A percentile compares a stretch with the other conserved stretches of the same genome.
phyloP scores from a whole-genome alignment of 2,113 vertebrate genomes.

The Burhinus bistriatus region DNA sequence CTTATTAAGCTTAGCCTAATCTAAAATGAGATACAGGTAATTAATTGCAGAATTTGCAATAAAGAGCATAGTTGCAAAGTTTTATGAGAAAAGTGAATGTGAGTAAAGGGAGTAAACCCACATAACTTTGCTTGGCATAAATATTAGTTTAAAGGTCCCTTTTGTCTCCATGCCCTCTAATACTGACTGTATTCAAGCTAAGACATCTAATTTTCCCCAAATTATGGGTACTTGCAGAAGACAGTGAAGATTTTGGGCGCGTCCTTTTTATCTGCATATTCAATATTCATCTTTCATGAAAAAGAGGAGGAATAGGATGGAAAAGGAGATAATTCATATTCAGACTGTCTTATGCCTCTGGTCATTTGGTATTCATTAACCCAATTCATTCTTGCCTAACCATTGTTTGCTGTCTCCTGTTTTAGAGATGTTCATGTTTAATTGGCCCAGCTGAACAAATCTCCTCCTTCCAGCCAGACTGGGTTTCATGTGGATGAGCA shows the following conservation, averaged over 20 bases:
- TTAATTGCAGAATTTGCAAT: neutral
- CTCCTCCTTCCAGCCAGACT: neutral
- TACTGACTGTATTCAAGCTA: neutral
- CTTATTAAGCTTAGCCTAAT: neutral
- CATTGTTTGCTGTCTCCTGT: neutral
- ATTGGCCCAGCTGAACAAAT: conserved; percentile 6
- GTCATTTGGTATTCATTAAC: neutral
- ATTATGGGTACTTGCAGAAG: neutral
- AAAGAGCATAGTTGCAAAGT: neutral
- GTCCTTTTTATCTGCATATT: neutral
- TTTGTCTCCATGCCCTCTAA: neutral
- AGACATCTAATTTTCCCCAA: neutral
- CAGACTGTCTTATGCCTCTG: neutral
- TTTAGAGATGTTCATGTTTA: neutral
- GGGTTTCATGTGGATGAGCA: neutral
- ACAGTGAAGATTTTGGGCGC: neutral
- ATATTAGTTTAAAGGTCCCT: neutral
- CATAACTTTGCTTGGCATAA: neutral
- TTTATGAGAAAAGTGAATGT: neutral
- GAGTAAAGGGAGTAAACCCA: neutral
- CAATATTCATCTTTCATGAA: neutral
- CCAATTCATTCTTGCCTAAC: neutral
- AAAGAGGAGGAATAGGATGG: neutral
- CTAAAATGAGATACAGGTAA: neutral
- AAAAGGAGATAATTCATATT: neutral